Evolutionary conservation across 2,113 vertebrate species (phyloP).

Genomic region (Columba livia): DNA sequence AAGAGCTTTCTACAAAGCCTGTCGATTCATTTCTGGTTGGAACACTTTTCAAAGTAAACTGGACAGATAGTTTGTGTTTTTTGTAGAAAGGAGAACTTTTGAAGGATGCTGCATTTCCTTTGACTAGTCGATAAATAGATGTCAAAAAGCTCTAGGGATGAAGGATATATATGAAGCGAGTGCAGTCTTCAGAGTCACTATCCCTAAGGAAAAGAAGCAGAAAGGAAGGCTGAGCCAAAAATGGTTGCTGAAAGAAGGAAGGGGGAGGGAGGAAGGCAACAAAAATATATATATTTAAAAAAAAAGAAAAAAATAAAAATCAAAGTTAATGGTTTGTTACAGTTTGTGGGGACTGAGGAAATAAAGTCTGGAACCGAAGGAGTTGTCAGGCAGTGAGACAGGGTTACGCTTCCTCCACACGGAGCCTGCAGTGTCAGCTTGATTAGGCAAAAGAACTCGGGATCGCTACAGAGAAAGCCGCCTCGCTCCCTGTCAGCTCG

Average conservation of each 20-base stretch:
- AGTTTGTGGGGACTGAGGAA: conserved; percentile 27
- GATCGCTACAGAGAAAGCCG: neutral
- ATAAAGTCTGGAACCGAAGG: conserved; percentile 24
- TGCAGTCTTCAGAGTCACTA: neutral
- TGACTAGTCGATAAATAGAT: neutral
- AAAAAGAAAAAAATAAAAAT: neutral
- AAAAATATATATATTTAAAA: neutral
- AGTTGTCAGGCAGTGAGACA: conserved; percentile 34
- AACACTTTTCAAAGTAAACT: conserved; percentile 5
- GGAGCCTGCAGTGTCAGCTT: conserved; percentile 25
- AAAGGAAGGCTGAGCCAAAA: conserved; percentile 22
- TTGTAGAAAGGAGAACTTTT: neutral
- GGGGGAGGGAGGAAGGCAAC: no score
- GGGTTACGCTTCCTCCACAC: conserved; percentile 36
- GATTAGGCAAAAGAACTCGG: conserved; percentile 38
- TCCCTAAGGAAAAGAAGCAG: neutral
- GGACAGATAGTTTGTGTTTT: neutral
- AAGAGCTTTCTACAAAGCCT: neutral
- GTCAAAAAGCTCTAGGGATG: neutral
- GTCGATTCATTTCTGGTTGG: neutral
- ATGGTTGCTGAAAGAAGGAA: neutral
- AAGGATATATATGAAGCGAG: neutral
- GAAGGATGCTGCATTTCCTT: neutral
- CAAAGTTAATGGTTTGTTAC: conserved; percentile 28
- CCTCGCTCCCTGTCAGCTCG: conserved; percentile 33